Conservation (phyloP, 35 echinoderm and acorn worm genomes). For the Lytechinus variegatus region DNA sequence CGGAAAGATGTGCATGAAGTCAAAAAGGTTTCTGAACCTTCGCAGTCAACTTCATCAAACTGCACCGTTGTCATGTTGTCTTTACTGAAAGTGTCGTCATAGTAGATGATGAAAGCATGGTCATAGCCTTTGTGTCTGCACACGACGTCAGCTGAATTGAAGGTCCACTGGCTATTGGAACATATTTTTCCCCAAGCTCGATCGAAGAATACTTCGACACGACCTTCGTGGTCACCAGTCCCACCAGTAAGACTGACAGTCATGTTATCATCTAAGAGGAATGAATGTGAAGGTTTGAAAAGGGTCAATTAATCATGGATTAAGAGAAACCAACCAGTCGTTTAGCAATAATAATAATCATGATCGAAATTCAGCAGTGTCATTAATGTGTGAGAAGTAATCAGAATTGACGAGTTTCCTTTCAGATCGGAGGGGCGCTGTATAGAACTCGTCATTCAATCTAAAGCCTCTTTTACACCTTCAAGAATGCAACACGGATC, state of each 20-base stretch:
- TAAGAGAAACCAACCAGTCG: too few relatives aligned
- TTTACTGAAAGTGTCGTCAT: background rate
- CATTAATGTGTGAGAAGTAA: too few relatives aligned
- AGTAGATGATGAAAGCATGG: background rate
- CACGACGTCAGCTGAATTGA: background rate
- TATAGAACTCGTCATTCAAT: too few relatives aligned
- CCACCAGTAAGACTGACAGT: background rate
- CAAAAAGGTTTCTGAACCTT: background rate
- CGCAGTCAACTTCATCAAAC: slow-evolving; percentile 13
- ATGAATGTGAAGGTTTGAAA: too few relatives aligned
- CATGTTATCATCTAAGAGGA: background rate
- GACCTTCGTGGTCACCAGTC: slow-evolving; percentile 6
- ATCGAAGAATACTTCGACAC: slow-evolving; percentile 36
- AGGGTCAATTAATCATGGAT: too few relatives aligned
- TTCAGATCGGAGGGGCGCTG: too few relatives aligned
- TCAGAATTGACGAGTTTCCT: too few relatives aligned
- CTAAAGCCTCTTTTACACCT: too few relatives aligned
- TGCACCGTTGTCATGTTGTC: background rate
- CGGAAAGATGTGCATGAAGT: background rate
- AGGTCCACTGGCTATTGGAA: background rate
- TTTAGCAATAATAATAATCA: too few relatives aligned
- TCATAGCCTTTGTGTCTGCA: background rate
- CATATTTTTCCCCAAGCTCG: slow-evolving; percentile 16
- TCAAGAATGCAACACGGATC: too few relatives aligned
- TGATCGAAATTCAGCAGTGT: too few relatives aligned